Evolutionary conservation across 2,888 invertebrate species (phyloP), one percentile per base, ranked within the genome.

Genomic region (Drosophila neotestacea): DNA sequence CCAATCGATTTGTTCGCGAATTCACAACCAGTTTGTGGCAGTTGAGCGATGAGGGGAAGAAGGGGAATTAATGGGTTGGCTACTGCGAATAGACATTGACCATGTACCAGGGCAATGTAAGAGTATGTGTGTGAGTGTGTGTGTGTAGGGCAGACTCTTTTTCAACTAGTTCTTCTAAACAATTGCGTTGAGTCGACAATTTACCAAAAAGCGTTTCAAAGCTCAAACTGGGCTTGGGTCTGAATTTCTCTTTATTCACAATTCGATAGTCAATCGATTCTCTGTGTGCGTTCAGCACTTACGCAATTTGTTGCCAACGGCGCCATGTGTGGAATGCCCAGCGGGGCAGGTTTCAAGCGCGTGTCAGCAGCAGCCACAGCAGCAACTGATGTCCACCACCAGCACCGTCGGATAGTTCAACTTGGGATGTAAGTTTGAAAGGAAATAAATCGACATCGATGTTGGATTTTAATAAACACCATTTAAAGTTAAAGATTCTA

Each of bases 1-100:
- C 88, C 84, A 82, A 85, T 78, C 84, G 85, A 84, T 89, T 89
- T 84, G 85, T 71, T 85, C 62, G 70, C 88, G 69, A 82, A 73
- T 87, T 87, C 61, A 51, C 74, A 52, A 60, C 61, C 50, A 44
- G 75, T 50, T 44, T 46, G 9, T 38, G 41, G 48, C 39, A 22
- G 4, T 6, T 1, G 34, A 1, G 10, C 0, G 22, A 4, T 0
- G 22, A 2, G 10, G 11, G 16, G 13, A 30, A 6, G 27, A 11
- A 11, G 30, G 38, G 30, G 62, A 75, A 59, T 79, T 75, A 70
- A 79, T 76, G 76, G 64, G 34, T 36, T 50, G 61, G 48, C 70
- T 79, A 79, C 79, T 76, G 62, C 58, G 63, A 61, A 46, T 30
- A 54, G 61, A 69, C 67, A 52, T 9, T 61, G 47, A 27, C 46